Conservation (phyloP, 2,113 vertebrate genomes). For the Accipiter virgatus region DNA sequence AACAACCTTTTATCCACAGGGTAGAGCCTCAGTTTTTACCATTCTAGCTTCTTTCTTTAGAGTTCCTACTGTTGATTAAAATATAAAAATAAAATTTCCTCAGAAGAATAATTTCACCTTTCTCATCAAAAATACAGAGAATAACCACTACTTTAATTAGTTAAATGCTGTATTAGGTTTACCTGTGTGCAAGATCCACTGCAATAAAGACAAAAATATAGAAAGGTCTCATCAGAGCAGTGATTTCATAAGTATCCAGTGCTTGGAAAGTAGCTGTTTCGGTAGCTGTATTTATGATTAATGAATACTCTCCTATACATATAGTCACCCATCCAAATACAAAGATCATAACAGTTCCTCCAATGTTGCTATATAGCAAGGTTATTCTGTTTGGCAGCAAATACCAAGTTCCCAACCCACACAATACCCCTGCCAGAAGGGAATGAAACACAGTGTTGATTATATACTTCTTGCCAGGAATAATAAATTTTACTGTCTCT, state of each 20-base stretch:
- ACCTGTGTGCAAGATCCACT: slow-evolving; percentile 92
- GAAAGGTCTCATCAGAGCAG: slow-evolving; percentile 89
- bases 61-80: neutral
- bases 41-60: neutral
- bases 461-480: slow-evolving; percentile 91
- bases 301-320: slow-evolving; percentile 92
- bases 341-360: slow-evolving; percentile 82
- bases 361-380: slow-evolving; percentile 80
- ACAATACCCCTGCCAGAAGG: slow-evolving; percentile 84
- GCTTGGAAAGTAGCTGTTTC: slow-evolving; percentile 96
- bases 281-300: slow-evolving; percentile 91
- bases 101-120: neutral
- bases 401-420: slow-evolving; percentile 95
- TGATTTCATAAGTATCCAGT: slow-evolving; percentile 93
- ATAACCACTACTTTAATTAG: neutral
- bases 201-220: slow-evolving; percentile 92
- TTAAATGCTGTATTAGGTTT: slow-evolving; percentile 12
- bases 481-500: slow-evolving; percentile 92
- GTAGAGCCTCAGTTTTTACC: neutral
- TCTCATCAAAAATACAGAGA: neutral
- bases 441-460: slow-evolving; percentile 87
- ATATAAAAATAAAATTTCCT: neutral
- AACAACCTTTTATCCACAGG: neutral
- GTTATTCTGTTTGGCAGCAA: slow-evolving; percentile 87
- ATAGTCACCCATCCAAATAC: slow-evolving; percentile 91